Percentiles rank a stretch among this genome's conserved stretches.
Conservation (phyloP, 2,888 invertebrate genomes). For the Chaitophorus viminalis region DNA sequence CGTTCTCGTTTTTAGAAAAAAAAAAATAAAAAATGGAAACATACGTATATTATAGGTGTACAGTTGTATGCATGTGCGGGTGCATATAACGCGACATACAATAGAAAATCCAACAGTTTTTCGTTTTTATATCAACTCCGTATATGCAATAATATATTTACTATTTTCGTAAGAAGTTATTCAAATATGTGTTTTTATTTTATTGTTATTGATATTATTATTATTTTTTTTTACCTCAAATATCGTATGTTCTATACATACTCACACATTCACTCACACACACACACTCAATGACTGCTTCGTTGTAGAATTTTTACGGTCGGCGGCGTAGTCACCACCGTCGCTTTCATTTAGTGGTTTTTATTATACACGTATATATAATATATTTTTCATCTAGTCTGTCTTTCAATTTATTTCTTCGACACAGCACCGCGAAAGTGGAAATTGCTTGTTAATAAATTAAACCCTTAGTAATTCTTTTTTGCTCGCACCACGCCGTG, state of each 20-base stretch:
- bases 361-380: neutral
- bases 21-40: conserved; percentile 5
- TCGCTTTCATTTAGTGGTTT: neutral
- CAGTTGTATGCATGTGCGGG: neutral
- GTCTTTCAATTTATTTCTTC: conserved; percentile 46
- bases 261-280: too few species aligned
- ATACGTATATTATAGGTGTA: neutral
- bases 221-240: conserved; percentile 2
- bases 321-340: neutral
- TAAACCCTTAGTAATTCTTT: conserved; percentile 52
- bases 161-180: conserved; percentile 25
- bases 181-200: conserved; percentile 9
- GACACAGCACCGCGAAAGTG: conserved; percentile 2
- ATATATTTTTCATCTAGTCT: neutral
- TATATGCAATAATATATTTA: too few species aligned
- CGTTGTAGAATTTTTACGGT: neutral
- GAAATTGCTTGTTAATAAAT: conserved; percentile 56
- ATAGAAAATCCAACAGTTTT: conserved; percentile 19
- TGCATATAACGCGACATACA: neutral
- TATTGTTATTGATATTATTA: neutral
- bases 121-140: neutral
- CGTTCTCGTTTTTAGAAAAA: conserved; percentile 11
- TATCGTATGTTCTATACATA: conserved; percentile 4
- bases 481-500: neutral
- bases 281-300: conserved; percentile 21